These are phyloP conservation scores for Lethenteron reissneri DNA, from an alignment of 2,113 vertebrate genomes.

Conservation along the genomic window DNA sequence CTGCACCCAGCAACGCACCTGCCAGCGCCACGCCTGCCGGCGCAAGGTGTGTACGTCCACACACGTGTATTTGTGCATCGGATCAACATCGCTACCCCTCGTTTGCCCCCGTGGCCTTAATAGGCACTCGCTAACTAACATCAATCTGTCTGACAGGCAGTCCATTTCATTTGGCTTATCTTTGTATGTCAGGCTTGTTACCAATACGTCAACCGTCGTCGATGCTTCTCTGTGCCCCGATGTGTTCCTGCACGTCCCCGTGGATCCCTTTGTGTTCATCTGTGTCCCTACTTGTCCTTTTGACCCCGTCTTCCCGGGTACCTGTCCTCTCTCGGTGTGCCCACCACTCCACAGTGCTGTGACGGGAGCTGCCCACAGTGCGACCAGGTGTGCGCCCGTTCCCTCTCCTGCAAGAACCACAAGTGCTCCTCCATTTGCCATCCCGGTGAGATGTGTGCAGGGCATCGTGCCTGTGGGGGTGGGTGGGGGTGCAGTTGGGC, in stretches of 20 bases:
- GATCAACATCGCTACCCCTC: neutral
- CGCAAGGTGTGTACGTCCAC: slow-evolving; percentile 38
- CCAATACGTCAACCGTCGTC: too few species aligned
- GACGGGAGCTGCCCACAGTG: slow-evolving; percentile 77
- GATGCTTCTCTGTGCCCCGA: too few species aligned
- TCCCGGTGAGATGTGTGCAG: slow-evolving; percentile 37
- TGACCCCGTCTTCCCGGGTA: too few species aligned
- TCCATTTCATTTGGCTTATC: too few species aligned
- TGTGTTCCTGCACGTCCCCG: too few species aligned
- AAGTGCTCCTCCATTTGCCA: slow-evolving; percentile 85
- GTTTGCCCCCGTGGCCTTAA: neutral
- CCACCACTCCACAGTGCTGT: slow-evolving; percentile 42
- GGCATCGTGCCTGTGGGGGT: too few species aligned
- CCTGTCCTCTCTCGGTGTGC: too few species aligned
- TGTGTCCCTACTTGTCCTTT: too few species aligned
- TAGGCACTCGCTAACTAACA: neutral
- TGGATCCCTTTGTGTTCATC: too few species aligned
- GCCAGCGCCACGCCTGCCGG: slow-evolving; percentile 69
- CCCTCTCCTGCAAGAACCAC: slow-evolving; percentile 76
- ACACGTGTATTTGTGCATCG: neutral
- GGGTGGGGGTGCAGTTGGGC: too few species aligned
- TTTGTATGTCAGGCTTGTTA: too few species aligned
- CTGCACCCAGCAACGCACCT: slow-evolving; percentile 49
- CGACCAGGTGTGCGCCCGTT: slow-evolving; percentile 60
- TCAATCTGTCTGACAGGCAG: too few species aligned